Evolutionary conservation across 1,140 invertebrate genomes (phyloP).

Genomic region (Cotesia glomerata): DNA sequence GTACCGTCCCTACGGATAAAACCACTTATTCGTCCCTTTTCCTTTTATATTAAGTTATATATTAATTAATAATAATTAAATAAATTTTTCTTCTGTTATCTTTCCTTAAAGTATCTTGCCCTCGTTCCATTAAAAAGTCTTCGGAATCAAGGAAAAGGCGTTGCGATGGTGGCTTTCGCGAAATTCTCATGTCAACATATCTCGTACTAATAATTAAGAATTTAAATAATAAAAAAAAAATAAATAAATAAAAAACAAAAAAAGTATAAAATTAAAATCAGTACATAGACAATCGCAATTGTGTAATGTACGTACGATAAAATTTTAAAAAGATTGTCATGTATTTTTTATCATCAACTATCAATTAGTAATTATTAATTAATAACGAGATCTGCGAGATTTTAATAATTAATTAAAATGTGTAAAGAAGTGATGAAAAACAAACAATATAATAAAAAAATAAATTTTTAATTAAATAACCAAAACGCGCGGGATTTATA

Average conservation of each 20-base stretch:
- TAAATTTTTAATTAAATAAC: neutral
- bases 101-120: neutral
- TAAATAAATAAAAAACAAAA: too few relatives aligned
- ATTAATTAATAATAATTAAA: neutral
- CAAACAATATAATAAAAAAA: neutral
- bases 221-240: too few relatives aligned
- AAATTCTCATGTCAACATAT: neutral
- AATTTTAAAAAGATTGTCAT: neutral
- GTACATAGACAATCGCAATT: neutral
- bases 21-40: neutral
- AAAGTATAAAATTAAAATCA: neutral
- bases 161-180: neutral
- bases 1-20: too few relatives aligned
- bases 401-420: neutral
- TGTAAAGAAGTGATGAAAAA: neutral
- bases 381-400: neutral
- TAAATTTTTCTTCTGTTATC: neutral
- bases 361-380: neutral
- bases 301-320: neutral
- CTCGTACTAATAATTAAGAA: neutral
- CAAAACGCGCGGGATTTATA: conserved; percentile 6
- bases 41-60: neutral
- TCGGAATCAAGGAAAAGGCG: neutral
- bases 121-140: neutral
- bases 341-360: neutral